These are phyloP conservation scores for Xenotilapia longispinis DNA, from an alignment of 2,113 vertebrate species.

Conservation along the genomic window DNA sequence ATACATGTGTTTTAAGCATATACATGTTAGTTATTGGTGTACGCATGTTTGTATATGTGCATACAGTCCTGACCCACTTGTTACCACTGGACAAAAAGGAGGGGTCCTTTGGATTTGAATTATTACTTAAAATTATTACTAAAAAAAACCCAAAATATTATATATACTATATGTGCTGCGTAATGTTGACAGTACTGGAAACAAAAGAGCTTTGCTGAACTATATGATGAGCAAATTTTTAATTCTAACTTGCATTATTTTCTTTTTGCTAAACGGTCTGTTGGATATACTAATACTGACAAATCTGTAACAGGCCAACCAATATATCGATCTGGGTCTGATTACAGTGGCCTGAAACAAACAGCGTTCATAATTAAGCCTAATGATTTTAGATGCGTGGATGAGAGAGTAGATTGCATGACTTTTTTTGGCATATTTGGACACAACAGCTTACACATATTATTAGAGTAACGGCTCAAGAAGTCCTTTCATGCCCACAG, in stretches of 20 bases:
- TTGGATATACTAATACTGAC: neutral
- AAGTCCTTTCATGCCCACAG: neutral
- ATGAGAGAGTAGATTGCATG: neutral
- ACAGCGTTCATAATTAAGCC: rapidly evolving
- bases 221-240: neutral
- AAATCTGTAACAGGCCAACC: neutral
- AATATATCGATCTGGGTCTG: neutral
- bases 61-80: neutral
- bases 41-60: rapidly evolving
- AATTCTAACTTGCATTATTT: neutral
- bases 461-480: neutral
- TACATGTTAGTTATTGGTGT: neutral
- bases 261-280: neutral
- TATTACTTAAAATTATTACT: neutral
- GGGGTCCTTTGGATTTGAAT: neutral
- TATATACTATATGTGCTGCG: neutral
- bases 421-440: neutral
- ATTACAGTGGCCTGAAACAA: neutral
- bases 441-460: neutral
- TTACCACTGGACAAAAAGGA: neutral
- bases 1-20: neutral
- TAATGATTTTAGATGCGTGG: neutral
- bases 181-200: neutral
- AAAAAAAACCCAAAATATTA: rapidly evolving
- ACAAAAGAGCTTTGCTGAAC: neutral